Evolutionary conservation across 2,888 invertebrate genomes (phyloP).

Genomic region (Scaptomyza flava): DNA sequence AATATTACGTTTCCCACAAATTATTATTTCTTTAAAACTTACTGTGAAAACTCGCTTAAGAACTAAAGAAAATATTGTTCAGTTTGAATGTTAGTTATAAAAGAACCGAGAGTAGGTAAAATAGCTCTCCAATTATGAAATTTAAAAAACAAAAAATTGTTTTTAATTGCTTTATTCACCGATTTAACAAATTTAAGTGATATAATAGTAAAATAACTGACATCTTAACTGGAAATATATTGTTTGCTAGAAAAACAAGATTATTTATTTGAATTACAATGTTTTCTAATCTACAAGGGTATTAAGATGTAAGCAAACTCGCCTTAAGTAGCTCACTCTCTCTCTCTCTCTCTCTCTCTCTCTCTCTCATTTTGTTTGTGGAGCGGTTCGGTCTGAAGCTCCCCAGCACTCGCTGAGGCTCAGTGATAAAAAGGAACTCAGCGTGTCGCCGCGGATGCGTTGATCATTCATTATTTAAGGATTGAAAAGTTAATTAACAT

Average conservation of each 20-base stretch:
- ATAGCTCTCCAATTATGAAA: too few relatives aligned
- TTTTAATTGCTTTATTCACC: too few relatives aligned
- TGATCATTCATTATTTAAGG: conserved; percentile 85
- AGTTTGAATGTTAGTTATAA: too few relatives aligned
- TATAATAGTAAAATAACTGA: background rate
- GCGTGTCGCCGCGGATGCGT: conserved; percentile 84
- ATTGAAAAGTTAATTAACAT: conserved; percentile 85
- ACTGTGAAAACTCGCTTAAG: background rate
- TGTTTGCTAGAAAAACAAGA: background rate
- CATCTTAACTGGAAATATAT: background rate
- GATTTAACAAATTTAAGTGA: background rate
- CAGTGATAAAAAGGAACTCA: conserved; percentile 84
- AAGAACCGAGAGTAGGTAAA: too few relatives aligned
- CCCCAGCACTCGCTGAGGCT: conserved; percentile 34
- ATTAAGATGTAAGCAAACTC: background rate
- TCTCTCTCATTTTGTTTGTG: background rate
- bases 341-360: background rate
- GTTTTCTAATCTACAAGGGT: background rate
- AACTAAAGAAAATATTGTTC: too few relatives aligned
- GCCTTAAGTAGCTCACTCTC: background rate
- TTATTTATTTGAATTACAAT: background rate
- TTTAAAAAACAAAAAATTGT: too few relatives aligned
- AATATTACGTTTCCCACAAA: too few relatives aligned
- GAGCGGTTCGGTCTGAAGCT: background rate
- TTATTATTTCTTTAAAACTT: too few relatives aligned